Evolutionary conservation across 2,113 vertebrate species (phyloP).

Genomic region (Elaphurus davidianus): DNA sequence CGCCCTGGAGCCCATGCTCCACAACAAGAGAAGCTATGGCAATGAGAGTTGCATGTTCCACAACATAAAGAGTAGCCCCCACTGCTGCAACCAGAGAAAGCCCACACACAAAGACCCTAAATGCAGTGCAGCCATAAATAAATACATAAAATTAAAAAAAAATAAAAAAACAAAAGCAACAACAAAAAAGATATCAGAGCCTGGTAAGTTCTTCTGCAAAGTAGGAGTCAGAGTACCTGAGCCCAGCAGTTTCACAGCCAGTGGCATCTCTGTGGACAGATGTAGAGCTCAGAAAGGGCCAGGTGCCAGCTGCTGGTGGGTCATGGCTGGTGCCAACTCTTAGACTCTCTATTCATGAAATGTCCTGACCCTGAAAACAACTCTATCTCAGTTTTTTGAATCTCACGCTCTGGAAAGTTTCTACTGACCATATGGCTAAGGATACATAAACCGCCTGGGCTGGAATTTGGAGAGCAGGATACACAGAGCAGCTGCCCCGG

Average conservation of each 20-base stretch:
- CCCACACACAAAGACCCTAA: not conserved
- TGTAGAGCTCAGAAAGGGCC: not conserved
- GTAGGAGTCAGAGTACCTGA: not conserved
- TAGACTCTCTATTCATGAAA: not conserved
- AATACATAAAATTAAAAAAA: not conserved
- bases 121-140: not conserved
- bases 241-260: not conserved
- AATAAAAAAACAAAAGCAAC: not conserved
- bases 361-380: not conserved
- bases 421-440: not conserved
- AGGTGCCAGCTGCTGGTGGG: not conserved
- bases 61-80: not conserved
- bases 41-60: not conserved
- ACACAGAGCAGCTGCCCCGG: not conserved
- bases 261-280: not conserved
- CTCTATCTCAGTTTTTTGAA: not conserved
- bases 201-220: not conserved
- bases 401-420: not conserved
- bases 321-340: not conserved
- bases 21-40: not conserved
- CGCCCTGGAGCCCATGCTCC: accelerated
- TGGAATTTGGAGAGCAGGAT: not conserved
- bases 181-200: not conserved
- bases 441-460: not conserved
- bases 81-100: not conserved